A percentile compares a stretch with the other conserved stretches of the same genome.
Conservation (phyloP, 2,113 vertebrate genomes). For the Poicephalus meyeri region DNA sequence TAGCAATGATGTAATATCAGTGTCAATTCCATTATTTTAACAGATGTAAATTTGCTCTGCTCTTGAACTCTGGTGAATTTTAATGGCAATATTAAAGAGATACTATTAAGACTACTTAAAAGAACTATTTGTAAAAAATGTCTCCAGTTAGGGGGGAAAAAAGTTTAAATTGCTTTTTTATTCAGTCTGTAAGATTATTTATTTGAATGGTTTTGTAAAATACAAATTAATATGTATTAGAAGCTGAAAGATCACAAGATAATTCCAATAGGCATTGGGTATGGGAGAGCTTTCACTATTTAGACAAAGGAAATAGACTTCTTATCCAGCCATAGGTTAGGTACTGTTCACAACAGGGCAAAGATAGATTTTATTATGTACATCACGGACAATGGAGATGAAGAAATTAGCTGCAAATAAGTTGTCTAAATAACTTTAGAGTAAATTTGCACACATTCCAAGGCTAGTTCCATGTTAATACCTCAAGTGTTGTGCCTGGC, state of each 20-base stretch:
- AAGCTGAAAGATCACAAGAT: constrained; percentile 25
- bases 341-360: not conserved
- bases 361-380: not conserved
- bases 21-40: constrained; percentile 77
- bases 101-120: constrained; percentile 79
- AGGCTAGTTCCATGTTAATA: not conserved
- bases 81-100: constrained; percentile 78
- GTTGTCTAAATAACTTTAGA: not conserved
- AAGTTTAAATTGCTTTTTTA: constrained; percentile 73
- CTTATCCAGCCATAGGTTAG: not conserved
- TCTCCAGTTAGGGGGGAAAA: not conserved
- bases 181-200: constrained; percentile 69
- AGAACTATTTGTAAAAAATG: constrained; percentile 66
- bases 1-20: constrained; percentile 78
- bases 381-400: not conserved
- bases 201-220: constrained; percentile 61
- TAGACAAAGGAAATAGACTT: constrained; percentile 1
- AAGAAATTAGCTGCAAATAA: not conserved
- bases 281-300: not conserved
- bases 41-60: constrained; percentile 75
- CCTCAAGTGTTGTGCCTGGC: not conserved
- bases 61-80: constrained; percentile 77
- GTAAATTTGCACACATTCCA: not conserved
- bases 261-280: not conserved
- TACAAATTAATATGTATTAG: constrained; percentile 65